Evolutionary conservation across 2,888 invertebrate genomes (phyloP).

Genomic region (Rhagophthalmus giganteus): DNA sequence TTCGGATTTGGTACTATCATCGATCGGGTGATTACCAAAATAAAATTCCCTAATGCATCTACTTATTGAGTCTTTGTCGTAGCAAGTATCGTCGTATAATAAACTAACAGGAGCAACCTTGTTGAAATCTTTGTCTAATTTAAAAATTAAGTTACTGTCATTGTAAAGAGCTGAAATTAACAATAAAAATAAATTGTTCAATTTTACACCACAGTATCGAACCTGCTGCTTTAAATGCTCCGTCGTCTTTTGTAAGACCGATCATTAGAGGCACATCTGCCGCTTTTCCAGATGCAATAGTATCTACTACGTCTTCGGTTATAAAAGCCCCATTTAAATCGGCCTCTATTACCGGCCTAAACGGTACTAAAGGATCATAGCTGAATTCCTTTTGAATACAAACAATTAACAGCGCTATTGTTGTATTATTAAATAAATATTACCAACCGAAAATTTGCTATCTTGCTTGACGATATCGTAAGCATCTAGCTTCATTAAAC

Average conservation of each 20-base stretch:
- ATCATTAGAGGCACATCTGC: conserved; percentile 70
- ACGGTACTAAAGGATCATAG: conserved; percentile 78
- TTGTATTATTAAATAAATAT: too few relatives aligned
- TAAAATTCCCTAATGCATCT: conserved; percentile 56
- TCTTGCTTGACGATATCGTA: conserved; percentile 68
- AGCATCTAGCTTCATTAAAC: conserved; percentile 65
- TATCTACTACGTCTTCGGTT: conserved; percentile 62
- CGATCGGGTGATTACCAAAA: conserved; percentile 51
- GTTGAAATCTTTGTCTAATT: conserved; percentile 54
- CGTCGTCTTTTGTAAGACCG: conserved; percentile 74
- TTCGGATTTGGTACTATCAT: conserved; percentile 45
- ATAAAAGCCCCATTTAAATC: conserved; percentile 70
- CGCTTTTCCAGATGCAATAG: conserved; percentile 57
- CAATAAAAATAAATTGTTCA: neutral
- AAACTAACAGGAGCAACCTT: conserved; percentile 54
- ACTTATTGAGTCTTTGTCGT: conserved; percentile 41
- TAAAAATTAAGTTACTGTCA: conserved; percentile 47
- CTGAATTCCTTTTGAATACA: conserved; percentile 65
- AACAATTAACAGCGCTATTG: too few relatives aligned
- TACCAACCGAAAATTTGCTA: conserved; percentile 67
- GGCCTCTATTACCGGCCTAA: conserved; percentile 76
- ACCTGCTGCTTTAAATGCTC: conserved; percentile 66
- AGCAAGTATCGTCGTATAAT: conserved; percentile 52
- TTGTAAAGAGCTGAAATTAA: conserved; percentile 40
- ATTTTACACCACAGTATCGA: conserved; percentile 39